Evolutionary conservation across 2,888 invertebrate species (phyloP).

Genomic region (Dicranocentrus wangi): DNA sequence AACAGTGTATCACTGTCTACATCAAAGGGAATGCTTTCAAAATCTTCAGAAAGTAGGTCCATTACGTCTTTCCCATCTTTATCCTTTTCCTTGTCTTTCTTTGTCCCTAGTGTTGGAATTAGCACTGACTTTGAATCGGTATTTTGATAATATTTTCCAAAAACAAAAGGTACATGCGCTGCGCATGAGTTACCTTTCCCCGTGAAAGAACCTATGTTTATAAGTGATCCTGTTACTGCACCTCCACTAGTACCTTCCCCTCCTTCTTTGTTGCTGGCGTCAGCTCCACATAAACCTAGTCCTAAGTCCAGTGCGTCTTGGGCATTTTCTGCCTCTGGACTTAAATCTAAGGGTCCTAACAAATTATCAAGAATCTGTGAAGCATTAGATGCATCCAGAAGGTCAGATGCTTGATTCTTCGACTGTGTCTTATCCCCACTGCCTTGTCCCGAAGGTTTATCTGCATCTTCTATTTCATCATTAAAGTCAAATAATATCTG

Average conservation of each 20-base stretch:
- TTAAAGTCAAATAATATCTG: slow-evolving; percentile 75
- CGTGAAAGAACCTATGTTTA: slow-evolving; percentile 65
- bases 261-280: slow-evolving; percentile 2
- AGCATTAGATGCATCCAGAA: slow-evolving; percentile 55
- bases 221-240: slow-evolving; percentile 51
- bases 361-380: slow-evolving; percentile 69
- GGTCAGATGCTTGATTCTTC: slow-evolving; percentile 29
- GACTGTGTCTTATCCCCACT: neutral
- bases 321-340: slow-evolving; percentile 71
- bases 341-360: slow-evolving; percentile 67
- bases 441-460: slow-evolving; percentile 47
- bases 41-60: slow-evolving; percentile 70
- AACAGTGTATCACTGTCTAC: slow-evolving; percentile 70
- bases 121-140: neutral
- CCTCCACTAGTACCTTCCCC: slow-evolving; percentile 1
- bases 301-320: slow-evolving; percentile 70
- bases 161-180: too few species aligned
- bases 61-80: slow-evolving; percentile 66
- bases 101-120: neutral
- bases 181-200: slow-evolving; percentile 60
- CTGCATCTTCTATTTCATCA: slow-evolving; percentile 75
- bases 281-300: slow-evolving; percentile 56
- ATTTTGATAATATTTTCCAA: neutral
- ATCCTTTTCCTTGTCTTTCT: slow-evolving; percentile 58
- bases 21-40: slow-evolving; percentile 69